These are phyloP conservation scores for Abramis brama DNA, from an alignment of 2,113 vertebrate species.

Conservation along the genomic window DNA sequence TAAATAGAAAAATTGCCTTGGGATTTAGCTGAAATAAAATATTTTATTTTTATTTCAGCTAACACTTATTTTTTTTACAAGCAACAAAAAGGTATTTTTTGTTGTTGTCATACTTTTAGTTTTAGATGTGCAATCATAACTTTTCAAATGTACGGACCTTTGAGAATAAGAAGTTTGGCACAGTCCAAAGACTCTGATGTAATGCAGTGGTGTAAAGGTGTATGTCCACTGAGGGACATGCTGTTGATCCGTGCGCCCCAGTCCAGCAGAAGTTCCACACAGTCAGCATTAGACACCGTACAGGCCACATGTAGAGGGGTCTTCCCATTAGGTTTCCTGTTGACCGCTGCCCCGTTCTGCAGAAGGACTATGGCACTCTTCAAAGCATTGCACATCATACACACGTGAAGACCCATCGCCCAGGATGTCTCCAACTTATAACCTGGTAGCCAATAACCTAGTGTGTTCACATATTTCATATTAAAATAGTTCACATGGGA, in stretches of 20 bases:
- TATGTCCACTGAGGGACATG: conserved; percentile 87
- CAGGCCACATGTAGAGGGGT: conserved; percentile 93
- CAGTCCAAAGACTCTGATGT: conserved; percentile 84
- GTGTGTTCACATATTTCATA: conserved; percentile 6
- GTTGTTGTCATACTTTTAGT: too few relatives aligned
- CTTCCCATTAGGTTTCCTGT: conserved; percentile 93
- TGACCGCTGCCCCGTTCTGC: conserved; percentile 85
- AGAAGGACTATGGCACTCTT: conserved; percentile 85
- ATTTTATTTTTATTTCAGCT: too few relatives aligned
- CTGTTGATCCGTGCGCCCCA: conserved; percentile 85
- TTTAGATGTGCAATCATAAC: background rate
- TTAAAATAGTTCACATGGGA: background rate
- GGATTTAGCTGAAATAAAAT: too few relatives aligned
- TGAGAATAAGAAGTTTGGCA: conserved; percentile 85
- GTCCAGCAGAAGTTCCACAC: conserved; percentile 82
- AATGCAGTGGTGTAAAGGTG: conserved; percentile 87
- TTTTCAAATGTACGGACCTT: conserved; percentile 75
- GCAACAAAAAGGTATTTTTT: too few relatives aligned
- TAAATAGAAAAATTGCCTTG: too few relatives aligned
- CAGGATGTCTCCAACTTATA: conserved; percentile 93
- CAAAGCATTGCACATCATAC: conserved; percentile 86
- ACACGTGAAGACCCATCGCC: conserved; percentile 91
- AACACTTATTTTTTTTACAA: too few relatives aligned
- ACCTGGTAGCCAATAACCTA: conserved; percentile 94
- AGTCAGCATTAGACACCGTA: conserved; percentile 81